These are phyloP conservation scores for Drosophila borborema DNA, from an alignment of 2,888 invertebrate species.

Conservation along the genomic window DNA sequence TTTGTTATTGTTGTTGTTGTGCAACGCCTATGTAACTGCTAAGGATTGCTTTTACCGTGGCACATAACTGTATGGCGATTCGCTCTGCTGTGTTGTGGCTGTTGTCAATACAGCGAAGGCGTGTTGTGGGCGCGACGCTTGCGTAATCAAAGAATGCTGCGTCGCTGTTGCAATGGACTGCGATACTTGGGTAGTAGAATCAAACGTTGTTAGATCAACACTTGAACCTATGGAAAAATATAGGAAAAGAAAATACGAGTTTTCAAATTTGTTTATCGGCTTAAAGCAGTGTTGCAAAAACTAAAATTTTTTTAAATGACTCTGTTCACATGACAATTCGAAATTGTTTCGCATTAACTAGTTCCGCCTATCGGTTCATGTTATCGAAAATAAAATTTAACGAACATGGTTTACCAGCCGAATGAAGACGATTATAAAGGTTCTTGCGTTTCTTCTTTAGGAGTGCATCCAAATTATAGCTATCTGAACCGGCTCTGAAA, in stretches of 20 bases:
- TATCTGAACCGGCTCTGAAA: conserved; percentile 77
- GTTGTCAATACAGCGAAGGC: conserved; percentile 66
- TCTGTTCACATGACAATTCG: background rate
- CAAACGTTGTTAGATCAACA: conserved; percentile 62
- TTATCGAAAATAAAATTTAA: background rate
- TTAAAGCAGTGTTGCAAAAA: background rate
- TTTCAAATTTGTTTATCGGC: background rate
- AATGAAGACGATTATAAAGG: conserved; percentile 83
- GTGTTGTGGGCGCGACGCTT: conserved; percentile 63
- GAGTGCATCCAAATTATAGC: conserved; percentile 83
- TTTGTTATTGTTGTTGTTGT: conserved; percentile 28
- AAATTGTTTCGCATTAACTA: background rate
- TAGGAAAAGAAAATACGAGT: background rate
- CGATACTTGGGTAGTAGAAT: conserved; percentile 36
- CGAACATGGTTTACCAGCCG: conserved; percentile 73
- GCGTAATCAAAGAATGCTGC: conserved; percentile 40
- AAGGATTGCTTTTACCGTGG: conserved; percentile 62
- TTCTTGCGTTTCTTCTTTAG: conserved; percentile 85
- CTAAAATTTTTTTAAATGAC: background rate
- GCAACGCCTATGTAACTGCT: conserved; percentile 27
- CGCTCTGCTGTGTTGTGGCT: conserved; percentile 55
- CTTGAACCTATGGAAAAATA: conserved; percentile 45
- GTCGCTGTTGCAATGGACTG: conserved; percentile 22
- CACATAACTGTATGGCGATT: conserved; percentile 65
- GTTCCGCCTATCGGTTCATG: background rate